Evolutionary conservation across 2,797 vertebrate genomes (phyloP), one percentile per base, ranked within the genome.

Genomic region (Eleutherodactylus coqui): DNA sequence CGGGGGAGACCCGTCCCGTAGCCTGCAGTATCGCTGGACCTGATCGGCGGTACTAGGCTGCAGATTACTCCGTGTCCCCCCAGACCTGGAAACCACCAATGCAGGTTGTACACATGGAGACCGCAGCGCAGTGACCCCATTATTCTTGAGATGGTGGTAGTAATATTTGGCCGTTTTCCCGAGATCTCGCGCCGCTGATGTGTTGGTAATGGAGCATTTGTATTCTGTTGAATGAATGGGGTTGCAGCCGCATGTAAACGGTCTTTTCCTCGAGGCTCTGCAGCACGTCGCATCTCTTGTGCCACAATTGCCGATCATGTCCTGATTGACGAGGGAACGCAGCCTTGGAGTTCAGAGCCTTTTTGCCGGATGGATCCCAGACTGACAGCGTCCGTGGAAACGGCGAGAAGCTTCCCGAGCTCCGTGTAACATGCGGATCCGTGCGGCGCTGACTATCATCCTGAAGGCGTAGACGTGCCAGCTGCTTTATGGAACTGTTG

Each of bases 351-450:
- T 69, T 51, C 70, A 94, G 76, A 21, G 76, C 76, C 60, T 60
- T 27, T 51, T 92, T 79, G 43, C 60, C 64, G 60, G 47, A 64
- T 80, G 16, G 47, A 70, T 82, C 29, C 53, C 47, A 82, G 27
- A 38, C 45, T 47, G 24, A 53, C 21, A 6, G 86, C 92, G 92
- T 93, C 90, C 92, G 92, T 93, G 92, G 93, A 94, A 82, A 70
- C 32, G 62, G 79, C 94, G 93, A 93, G 91, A 88, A 91, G 78
- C 91, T 94, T 93, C 94, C 94, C 93, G 94, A 94, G 94, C 94
- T 92, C 92, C 93, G 92, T 93, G 93, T 92, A 93, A 94, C 94
- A 94, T 91, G 85, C 58, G 91, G 94, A 95, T 94, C 94, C 93
- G 93, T 93, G 55, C 91, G n/a, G n/a, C n/a, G n/a, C n/a, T n/a